Base-by-base conservation (phyloP, 2,113 vertebrate genomes). In the Gadus macrocephalus region DNA sequence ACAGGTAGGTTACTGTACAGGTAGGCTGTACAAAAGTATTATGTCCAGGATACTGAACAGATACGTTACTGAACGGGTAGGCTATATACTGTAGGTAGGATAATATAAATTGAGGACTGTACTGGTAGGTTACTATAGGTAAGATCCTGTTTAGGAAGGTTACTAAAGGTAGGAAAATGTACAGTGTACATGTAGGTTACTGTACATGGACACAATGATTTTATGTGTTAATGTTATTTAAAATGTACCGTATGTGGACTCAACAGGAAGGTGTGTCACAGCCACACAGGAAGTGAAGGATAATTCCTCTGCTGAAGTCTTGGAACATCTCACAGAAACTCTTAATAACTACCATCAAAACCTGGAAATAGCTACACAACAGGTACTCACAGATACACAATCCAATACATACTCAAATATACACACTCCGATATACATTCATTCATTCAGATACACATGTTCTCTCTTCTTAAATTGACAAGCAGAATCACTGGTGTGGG, bases 241-340 rank as follows among this genome's bases (percentile, higher is more conserved):
- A 75, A 69, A 83, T 83, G 89, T 1, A n/a, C n/a, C n/a, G n/a
- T 81, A 65, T 89, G 86, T 68, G 0, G 89, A 89, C 88, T 82
- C 63, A 56, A 81, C 70, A 49, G 90, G 75, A 87, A 91, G 91
- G 79, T 80, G 38, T 61, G n/a, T 19, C 59, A 9, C 11, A 22
- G 59, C n/a, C 22, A 22, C 22, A 19, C n/a, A 19, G n/a, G 59
- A 61, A 49, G 42, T 35, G 8, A 49, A 49, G 9, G 42, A 49
- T 9, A 49, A 49, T 49, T 35, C 42, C 42, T 49, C 6, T 61
- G 59, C 59, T 12, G 59, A 7, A 19, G 4, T 20, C 7, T 61
- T 61, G 59, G 19, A 61, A 15, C 19, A 61, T 3, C n/a, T 61
- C 7, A 61, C 3, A 22, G 22, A 20, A 20, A 60, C 58, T 19